A percentile compares a stretch with the other conserved stretches of the same genome.
Evolutionary conservation across 2,797 vertebrate genomes (phyloP).

Genomic region (Carapus acus): DNA sequence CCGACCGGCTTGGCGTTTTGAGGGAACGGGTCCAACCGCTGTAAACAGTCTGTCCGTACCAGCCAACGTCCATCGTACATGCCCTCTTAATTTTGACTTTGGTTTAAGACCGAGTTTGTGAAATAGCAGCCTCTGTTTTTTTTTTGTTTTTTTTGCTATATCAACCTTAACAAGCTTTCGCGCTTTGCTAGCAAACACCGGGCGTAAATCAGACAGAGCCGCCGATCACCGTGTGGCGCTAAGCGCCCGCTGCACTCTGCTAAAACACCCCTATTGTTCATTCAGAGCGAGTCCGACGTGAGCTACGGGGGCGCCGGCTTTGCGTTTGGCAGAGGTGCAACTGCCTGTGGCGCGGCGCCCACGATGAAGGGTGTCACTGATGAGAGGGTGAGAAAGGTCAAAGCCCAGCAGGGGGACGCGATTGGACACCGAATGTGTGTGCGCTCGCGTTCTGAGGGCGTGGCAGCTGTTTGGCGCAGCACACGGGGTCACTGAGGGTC

Average conservation of each 20-base stretch:
- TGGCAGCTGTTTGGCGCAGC: too few relatives aligned
- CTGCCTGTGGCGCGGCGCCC: neutral
- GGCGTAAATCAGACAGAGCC: neutral
- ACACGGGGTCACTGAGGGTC: too few relatives aligned
- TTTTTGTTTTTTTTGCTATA: too few relatives aligned
- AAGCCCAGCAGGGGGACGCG: neutral
- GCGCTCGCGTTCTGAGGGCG: too few relatives aligned
- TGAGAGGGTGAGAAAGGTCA: neutral
- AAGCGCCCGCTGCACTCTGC: too few relatives aligned
- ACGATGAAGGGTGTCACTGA: neutral
- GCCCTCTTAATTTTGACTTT: slow-evolving; percentile 1
- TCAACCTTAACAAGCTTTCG: neutral
- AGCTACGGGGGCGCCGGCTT: neutral
- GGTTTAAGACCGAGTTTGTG: slow-evolving; percentile 1
- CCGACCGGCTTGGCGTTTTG: slow-evolving; percentile 28
- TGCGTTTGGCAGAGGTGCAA: neutral
- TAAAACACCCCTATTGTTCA: neutral
- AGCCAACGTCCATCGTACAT: slow-evolving; percentile 2
- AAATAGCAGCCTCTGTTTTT: neutral
- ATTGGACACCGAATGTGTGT: too few relatives aligned
- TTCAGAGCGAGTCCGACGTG: neutral
- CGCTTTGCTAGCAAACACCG: neutral
- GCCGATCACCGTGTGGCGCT: too few relatives aligned
- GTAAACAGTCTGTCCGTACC: slow-evolving; percentile 13
- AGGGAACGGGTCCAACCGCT: slow-evolving; percentile 11